Evolutionary conservation across 2,888 invertebrate genomes (phyloP).

Genomic region (Macrophya alboannulata): DNA sequence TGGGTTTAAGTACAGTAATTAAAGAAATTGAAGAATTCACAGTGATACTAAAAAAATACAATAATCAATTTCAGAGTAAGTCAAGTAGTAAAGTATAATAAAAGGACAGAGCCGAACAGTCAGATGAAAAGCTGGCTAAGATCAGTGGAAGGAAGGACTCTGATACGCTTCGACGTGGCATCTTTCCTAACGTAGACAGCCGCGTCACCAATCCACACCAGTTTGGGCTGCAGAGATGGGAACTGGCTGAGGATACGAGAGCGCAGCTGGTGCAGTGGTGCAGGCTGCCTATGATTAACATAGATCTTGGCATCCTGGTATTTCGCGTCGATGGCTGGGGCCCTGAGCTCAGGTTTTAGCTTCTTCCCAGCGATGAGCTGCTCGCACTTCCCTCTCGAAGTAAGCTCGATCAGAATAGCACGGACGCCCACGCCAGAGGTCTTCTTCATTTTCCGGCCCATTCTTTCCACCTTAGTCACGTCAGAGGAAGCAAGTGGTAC

Average conservation of each 20-base stretch:
- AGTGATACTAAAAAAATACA: too few species aligned
- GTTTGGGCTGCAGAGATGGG: background rate
- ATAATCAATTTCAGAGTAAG: too few species aligned
- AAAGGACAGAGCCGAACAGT: background rate
- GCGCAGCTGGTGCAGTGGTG: background rate
- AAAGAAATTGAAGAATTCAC: too few species aligned
- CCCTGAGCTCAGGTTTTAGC: background rate
- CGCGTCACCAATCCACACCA: background rate
- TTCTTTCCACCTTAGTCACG: background rate
- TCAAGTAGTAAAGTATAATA: too few species aligned
- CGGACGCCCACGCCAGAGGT: background rate
- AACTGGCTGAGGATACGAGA: background rate
- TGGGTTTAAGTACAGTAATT: too few species aligned
- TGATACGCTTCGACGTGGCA: background rate
- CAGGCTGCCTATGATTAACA: slow-evolving; percentile 11
- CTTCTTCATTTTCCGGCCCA: background rate
- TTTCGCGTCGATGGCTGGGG: background rate
- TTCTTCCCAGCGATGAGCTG: slow-evolving; percentile 1
- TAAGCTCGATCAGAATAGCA: background rate
- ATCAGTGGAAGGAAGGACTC: background rate
- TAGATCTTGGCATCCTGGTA: background rate
- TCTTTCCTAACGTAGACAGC: background rate
- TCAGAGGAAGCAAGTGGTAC: background rate
- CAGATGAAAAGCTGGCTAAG: background rate
- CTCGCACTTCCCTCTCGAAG: background rate